Evolutionary conservation across 2,113 vertebrate genomes (phyloP), one percentile per base, ranked within the genome.

Genomic region (Orcinus orca): DNA sequence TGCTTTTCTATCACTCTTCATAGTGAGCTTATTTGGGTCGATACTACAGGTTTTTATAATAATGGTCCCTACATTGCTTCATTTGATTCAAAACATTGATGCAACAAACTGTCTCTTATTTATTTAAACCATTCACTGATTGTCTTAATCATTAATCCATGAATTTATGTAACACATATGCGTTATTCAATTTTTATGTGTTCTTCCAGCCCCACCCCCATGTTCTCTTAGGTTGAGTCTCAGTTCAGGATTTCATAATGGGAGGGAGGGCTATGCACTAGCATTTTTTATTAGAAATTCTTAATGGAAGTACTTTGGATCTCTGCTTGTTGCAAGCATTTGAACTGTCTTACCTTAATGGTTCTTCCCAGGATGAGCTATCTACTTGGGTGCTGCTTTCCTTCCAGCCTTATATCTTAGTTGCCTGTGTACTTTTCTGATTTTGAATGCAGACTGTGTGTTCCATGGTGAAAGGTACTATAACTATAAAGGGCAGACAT

Each of bases 31-130:
- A 20, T 82, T 83, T 55, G 60, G 6, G 15, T 53, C 1, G 6
- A 60, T 41, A 17, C 41, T 50, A 4, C 44, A 26, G 0, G 4
- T 47, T 88, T 88, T 88, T 62, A 58, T 74, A 60, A 88, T 70
- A 25, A 44, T 63, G 11, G 21, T 63, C 65, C n/a, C 18, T 21
- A 9, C 4, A 9, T 80, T 31, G 14, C 15, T 93, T 70, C 5
- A 6, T 88, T 93, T 81, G 15, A 93, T 86, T 68, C 50, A 58
- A 36, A 68, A 86, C 6, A 33, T 50, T 41, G 58, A 38, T 77
- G 1, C 9, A 81, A 1, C 23, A 7, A 86, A 29, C 13, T 70
- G 31, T 80, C n/a, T 67, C n/a, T 67, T 38, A 67, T 63, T 10
- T 77, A 29, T 76, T 86, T 83, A 92, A 83, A 25, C 4, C 2